Evolutionary conservation across 1,140 invertebrate genomes (phyloP).

Genomic region (Orchestia grillus): DNA sequence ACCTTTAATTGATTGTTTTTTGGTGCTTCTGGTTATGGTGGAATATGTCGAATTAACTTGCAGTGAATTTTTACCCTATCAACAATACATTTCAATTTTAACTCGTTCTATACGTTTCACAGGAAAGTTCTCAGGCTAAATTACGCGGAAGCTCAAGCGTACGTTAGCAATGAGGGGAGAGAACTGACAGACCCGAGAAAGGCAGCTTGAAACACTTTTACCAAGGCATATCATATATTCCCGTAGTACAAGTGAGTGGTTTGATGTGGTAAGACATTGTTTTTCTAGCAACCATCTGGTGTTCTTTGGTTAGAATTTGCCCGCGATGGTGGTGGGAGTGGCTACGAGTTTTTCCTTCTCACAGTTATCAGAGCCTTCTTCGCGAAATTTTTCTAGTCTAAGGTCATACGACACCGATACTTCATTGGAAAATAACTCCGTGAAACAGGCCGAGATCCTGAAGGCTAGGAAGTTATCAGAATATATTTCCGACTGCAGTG

Average conservation of each 20-base stretch:
- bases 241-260: slow-evolving; percentile 12
- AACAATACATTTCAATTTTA: background rate
- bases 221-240: background rate
- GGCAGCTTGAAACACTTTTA: background rate
- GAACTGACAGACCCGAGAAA: background rate
- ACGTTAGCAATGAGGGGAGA: background rate
- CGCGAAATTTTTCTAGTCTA: slow-evolving; percentile 31
- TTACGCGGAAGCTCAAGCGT: background rate
- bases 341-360: slow-evolving; percentile 2
- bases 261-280: slow-evolving; percentile 25
- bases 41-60: background rate
- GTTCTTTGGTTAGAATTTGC: slow-evolving; percentile 26
- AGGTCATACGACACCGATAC: background rate
- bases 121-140: background rate
- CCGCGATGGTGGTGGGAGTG: slow-evolving; percentile 49
- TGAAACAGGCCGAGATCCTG: background rate
- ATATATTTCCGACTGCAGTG: background rate
- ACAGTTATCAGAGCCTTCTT: slow-evolving; percentile 42
- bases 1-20: background rate
- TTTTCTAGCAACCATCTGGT: slow-evolving; percentile 20
- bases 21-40: background rate
- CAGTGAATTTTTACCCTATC: background rate
- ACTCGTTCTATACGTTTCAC: background rate
- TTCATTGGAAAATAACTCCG: background rate
- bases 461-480: background rate